phyloP scores from a whole-genome alignment of 2,888 invertebrate species.

The Lissocephala sabroskyi region DNA sequence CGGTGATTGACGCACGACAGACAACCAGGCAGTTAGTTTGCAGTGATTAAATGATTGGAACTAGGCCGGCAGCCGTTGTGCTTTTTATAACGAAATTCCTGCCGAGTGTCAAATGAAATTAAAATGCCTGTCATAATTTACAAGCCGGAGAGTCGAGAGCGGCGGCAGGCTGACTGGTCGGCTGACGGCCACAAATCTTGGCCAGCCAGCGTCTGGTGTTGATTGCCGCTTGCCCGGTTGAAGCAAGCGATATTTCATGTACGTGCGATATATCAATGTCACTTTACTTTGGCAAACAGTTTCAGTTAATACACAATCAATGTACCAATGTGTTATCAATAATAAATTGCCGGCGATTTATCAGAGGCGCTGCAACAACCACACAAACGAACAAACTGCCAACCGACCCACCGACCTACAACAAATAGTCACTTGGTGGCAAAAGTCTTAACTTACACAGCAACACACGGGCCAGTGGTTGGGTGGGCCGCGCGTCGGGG shows the following conservation, averaged over 20 bases:
- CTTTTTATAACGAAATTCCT: no score
- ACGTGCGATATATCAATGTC: slow-evolving; percentile 63
- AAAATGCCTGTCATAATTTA: no score
- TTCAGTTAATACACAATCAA: slow-evolving; percentile 66
- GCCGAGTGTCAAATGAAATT: no score
- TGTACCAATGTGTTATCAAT: slow-evolving; percentile 66
- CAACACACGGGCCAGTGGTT: not conserved
- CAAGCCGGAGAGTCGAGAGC: no score
- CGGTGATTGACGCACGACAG: not conserved
- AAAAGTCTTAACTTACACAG: slow-evolving; percentile 40
- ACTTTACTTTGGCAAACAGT: slow-evolving; percentile 66
- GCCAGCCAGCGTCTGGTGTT: slow-evolving; percentile 42
- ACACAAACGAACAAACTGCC: not conserved
- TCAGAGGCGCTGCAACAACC: slow-evolving; percentile 47
- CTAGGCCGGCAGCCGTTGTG: no score
- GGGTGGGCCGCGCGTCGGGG: not conserved
- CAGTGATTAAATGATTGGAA: no score
- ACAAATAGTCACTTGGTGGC: slow-evolving; percentile 2
- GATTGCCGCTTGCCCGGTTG: slow-evolving; percentile 46
- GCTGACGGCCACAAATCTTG: slow-evolving; percentile 6
- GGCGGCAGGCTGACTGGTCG: no score
- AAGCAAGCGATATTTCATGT: slow-evolving; percentile 61
- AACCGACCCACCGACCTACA: not conserved
- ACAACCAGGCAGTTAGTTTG: not conserved
- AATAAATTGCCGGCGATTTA: slow-evolving; percentile 63